phyloP scores from a whole-genome alignment of 2,888 invertebrate genomes.

The Barypeithes pellucidus region DNA sequence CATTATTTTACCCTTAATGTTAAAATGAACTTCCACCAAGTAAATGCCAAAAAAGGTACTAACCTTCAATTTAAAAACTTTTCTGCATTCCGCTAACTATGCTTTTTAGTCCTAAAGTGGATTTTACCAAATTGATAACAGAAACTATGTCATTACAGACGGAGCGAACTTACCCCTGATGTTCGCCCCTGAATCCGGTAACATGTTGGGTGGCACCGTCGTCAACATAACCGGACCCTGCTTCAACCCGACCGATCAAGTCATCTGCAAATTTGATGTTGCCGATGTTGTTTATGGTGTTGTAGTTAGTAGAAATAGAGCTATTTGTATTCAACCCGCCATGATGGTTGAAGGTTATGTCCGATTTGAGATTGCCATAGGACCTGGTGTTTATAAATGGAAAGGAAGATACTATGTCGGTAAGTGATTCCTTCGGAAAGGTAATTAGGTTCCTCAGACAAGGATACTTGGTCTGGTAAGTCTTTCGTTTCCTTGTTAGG shows the following conservation, averaged over 20 bases:
- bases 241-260: slow-evolving; percentile 82
- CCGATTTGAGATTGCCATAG: slow-evolving; percentile 88
- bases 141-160: slow-evolving; percentile 72
- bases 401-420: slow-evolving; percentile 93
- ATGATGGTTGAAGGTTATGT: slow-evolving; percentile 92
- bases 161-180: slow-evolving; percentile 86
- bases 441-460: too few species aligned
- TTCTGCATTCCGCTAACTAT: too few species aligned
- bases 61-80: too few species aligned
- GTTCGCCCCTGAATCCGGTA: slow-evolving; percentile 96
- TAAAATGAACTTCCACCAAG: too few species aligned
- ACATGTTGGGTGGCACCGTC: slow-evolving; percentile 97
- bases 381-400: slow-evolving; percentile 89
- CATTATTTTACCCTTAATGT: too few species aligned
- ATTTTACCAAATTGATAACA: too few species aligned
- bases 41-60: too few species aligned
- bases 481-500: too few species aligned
- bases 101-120: too few species aligned
- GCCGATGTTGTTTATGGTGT: slow-evolving; percentile 85
- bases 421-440: too few species aligned
- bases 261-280: slow-evolving; percentile 87
- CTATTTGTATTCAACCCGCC: slow-evolving; percentile 91
- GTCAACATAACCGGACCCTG: slow-evolving; percentile 98
- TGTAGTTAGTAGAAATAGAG: slow-evolving; percentile 85
- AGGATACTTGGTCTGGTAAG: too few species aligned